These are phyloP conservation scores for Caenorhabditis remanei DNA, from an alignment of 1,140 invertebrate genomes.

Conservation along the genomic window DNA sequence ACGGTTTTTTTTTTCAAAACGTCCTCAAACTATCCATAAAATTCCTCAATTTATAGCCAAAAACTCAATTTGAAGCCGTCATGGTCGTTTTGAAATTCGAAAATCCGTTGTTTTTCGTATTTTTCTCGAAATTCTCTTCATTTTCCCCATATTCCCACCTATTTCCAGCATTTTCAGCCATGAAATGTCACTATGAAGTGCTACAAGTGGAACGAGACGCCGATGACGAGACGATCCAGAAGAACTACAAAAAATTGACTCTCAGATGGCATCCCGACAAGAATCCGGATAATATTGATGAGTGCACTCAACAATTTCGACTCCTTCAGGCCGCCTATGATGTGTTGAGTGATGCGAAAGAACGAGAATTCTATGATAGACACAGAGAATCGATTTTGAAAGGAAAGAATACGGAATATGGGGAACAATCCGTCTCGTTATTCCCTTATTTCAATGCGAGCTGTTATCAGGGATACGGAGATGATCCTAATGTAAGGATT, in stretches of 20 bases:
- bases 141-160: no score
- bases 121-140: no score
- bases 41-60: no score
- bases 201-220: constrained; percentile 85
- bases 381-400: constrained; percentile 88
- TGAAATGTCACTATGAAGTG: constrained; percentile 87
- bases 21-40: no score
- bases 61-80: no score
- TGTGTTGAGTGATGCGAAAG: constrained; percentile 91
- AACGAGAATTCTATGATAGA: constrained; percentile 93
- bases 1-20: no score
- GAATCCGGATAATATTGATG: constrained; percentile 86
- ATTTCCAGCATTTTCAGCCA: constrained; percentile 67
- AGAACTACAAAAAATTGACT: constrained; percentile 87
- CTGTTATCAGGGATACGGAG: constrained; percentile 90
- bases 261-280: constrained; percentile 92
- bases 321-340: constrained; percentile 95
- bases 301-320: constrained; percentile 92
- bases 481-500: constrained; percentile 83
- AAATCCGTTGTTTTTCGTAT: no score
- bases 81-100: no score
- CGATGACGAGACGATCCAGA: constrained; percentile 86
- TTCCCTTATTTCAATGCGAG: constrained; percentile 89
- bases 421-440: constrained; percentile 89
- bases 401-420: constrained; percentile 80